These are phyloP conservation scores for Cyprinella venusta DNA, from an alignment of 2,797 vertebrate genomes.

Conservation along the genomic window DNA sequence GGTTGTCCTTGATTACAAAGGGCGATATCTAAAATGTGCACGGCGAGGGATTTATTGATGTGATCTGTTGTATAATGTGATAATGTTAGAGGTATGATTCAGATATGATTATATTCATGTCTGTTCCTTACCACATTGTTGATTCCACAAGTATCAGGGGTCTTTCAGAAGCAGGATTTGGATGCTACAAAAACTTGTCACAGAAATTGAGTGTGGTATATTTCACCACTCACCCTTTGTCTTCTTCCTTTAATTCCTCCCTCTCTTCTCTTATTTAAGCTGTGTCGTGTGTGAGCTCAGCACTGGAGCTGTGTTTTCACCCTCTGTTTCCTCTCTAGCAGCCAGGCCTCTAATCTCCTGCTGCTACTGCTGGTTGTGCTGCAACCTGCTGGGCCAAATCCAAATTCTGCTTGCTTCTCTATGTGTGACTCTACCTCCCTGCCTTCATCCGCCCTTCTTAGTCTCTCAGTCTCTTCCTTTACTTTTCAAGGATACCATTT, in stretches of 20 bases:
- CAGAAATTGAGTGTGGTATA: neutral
- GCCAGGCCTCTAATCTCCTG: conserved; percentile 54
- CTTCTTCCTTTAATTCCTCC: neutral
- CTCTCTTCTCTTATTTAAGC: conserved; percentile 14
- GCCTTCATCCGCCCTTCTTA: neutral
- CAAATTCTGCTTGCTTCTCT: conserved; percentile 36
- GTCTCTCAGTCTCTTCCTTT: neutral
- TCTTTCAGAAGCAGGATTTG: conserved; percentile 4
- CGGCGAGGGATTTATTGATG: neutral
- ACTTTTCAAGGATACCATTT: neutral
- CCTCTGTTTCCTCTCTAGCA: conserved; percentile 41
- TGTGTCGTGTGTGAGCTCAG: conserved; percentile 26
- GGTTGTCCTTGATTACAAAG: neutral
- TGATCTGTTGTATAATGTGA: neutral
- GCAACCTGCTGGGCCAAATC: conserved; percentile 51
- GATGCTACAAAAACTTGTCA: neutral
- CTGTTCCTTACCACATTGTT: neutral
- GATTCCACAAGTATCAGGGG: neutral
- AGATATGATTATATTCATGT: neutral
- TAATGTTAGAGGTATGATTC: neutral
- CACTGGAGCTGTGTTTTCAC: conserved; percentile 34
- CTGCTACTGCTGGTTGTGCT: conserved; percentile 59
- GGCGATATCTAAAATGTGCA: neutral
- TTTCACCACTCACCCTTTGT: neutral
- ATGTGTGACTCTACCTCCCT: conserved; percentile 24